phyloP scores from a whole-genome alignment of 2,113 vertebrate species.

The Nothobranchius furzeri region DNA sequence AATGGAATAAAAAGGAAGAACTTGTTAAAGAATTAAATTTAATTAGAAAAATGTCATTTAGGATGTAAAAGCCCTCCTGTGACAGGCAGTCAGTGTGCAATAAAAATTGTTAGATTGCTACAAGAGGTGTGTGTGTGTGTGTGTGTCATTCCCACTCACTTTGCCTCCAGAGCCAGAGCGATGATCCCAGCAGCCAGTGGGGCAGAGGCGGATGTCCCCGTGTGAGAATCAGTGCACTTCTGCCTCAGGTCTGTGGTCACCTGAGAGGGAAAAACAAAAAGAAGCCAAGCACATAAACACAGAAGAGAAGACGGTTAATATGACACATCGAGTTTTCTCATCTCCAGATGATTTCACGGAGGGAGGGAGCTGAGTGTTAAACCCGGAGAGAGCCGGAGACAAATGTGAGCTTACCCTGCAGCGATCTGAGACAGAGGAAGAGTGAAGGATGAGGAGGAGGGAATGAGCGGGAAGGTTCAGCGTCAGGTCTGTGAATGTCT shows the following conservation, averaged over 20 bases:
- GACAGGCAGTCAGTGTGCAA: neutral
- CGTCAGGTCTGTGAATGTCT: slow-evolving; percentile 27
- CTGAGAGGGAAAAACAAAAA: slow-evolving; percentile 47
- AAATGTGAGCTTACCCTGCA: slow-evolving; percentile 23
- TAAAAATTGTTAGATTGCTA: neutral
- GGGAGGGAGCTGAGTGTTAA: slow-evolving; percentile 15
- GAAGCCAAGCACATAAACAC: slow-evolving; percentile 10
- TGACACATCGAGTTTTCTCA: slow-evolving; percentile 24
- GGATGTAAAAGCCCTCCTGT: neutral
- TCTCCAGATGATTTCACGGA: slow-evolving; percentile 20
- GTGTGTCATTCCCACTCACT: slow-evolving; percentile 66
- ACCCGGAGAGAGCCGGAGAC: neutral
- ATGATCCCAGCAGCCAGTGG: slow-evolving; percentile 80
- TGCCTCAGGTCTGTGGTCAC: slow-evolving; percentile 81
- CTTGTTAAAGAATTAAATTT: neutral
- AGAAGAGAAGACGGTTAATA: slow-evolving; percentile 21
- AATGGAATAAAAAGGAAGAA: neutral
- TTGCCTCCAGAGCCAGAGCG: slow-evolving; percentile 77
- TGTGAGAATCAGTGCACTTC: slow-evolving; percentile 80
- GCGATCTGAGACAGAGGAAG: slow-evolving; percentile 11
- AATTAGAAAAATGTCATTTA: neutral
- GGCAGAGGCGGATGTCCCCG: slow-evolving; percentile 78
- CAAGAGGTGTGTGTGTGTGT: neutral
- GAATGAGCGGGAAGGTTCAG: slow-evolving; percentile 26
- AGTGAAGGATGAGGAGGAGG: neutral